Base-by-base conservation (phyloP, 2,797 vertebrate species). In the Dipus sagitta region DNA sequence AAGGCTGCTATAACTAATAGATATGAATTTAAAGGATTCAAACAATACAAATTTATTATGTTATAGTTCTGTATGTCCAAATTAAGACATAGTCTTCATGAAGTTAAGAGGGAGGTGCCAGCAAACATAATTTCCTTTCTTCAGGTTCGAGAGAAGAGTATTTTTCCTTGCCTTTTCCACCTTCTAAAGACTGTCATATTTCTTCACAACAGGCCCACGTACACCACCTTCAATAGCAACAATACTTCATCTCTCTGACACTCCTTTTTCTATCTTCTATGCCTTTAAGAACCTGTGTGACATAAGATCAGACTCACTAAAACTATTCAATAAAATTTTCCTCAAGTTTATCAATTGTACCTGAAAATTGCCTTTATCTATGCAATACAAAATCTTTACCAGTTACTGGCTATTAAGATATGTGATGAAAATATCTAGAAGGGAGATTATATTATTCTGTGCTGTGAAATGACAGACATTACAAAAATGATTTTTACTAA, bases 311-410 rank as follows among this genome's bases (percentile, higher is more conserved):
- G 32, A 1, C 8, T 42, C 28, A 80, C 4, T 26, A 82, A 32
- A 26, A 74, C 68, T 93, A 77, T 58, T 14, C 42, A 85, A 38
- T 38, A 32, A 14, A 83, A 10, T 13, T n/a, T 92, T n/a, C 68
- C 0, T 38, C 47, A 82, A 38, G 4, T 2, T 62, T 71, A 24
- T 87, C 70, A 92, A 2, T 90, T 6, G 28, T 0, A 82, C 83
- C 7, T 76, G 4, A n/a, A 88, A 70, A 95, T 2, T 92, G 26
- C 12, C 7, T 86, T 96, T 86, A 24, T 82, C 86, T 93, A 90
- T 92, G 65, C 96, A 95, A 97, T 77, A 6, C 60, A 75, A 96
- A 76, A 97, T 97, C 95, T 77, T 42, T 94, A 32, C 23, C 28
- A 12, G 4, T 82, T 90, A 24, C 14, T 23, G n/a, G 6, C 62